Percentiles rank a stretch among this genome's conserved stretches.
Evolutionary conservation across 2,888 invertebrate species (phyloP).

Genomic region (Apamea sordens): DNA sequence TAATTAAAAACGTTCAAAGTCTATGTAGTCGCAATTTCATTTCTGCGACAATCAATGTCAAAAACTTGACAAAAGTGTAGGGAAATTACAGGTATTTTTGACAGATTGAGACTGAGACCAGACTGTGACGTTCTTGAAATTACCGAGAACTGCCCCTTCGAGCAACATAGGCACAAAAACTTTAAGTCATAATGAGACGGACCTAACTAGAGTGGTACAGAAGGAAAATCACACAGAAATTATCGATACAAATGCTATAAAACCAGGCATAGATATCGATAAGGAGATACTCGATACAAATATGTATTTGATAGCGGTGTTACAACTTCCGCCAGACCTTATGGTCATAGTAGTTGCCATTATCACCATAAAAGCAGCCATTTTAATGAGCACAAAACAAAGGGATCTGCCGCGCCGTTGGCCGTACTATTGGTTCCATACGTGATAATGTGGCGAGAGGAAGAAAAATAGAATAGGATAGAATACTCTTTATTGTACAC

Average conservation of each 20-base stretch:
- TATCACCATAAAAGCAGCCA: constrained; percentile 59
- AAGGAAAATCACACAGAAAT: constrained; percentile 35
- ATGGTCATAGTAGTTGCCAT: constrained; percentile 51
- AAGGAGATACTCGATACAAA: constrained; percentile 56
- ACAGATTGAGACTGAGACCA: not conserved
- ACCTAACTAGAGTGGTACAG: not conserved
- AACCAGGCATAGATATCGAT: constrained; percentile 49
- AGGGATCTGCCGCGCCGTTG: constrained; percentile 59
- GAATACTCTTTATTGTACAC: no score
- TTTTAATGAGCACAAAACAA: constrained; percentile 66
- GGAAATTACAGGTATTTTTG: not conserved
- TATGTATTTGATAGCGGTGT: constrained; percentile 56
- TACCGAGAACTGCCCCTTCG: no score
- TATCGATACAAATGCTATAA: constrained; percentile 13
- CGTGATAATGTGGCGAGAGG: constrained; percentile 2
- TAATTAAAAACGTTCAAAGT: not conserved
- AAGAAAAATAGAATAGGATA: no score
- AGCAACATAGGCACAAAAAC: not conserved
- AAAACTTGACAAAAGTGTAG: not conserved
- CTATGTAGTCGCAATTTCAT: not conserved
- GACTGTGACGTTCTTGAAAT: not conserved
- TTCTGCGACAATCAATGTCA: not conserved
- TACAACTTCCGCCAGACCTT: constrained; percentile 57
- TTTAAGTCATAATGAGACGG: not conserved
- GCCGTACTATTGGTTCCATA: constrained; percentile 36